Percentiles rank a stretch among this genome's conserved stretches.
phyloP scores from a whole-genome alignment of 2,888 invertebrate genomes.

The Drosophila nr. medialis region DNA sequence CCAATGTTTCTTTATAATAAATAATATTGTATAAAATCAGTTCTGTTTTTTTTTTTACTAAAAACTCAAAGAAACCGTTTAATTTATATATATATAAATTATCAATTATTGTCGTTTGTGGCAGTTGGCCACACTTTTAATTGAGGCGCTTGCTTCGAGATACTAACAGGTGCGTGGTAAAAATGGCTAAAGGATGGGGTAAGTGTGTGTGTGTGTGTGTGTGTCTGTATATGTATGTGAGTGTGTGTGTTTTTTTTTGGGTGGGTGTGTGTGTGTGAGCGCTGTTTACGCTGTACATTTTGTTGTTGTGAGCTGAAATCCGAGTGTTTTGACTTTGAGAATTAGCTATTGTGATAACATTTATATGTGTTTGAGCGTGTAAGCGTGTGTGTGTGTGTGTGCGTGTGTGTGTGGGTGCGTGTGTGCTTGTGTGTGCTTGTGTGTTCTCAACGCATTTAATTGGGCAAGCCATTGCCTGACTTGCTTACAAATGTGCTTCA shows the following conservation, averaged over 20 bases:
- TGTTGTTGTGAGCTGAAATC: constrained; percentile 59
- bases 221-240: background rate
- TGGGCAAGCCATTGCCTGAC: constrained; percentile 77
- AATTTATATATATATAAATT: no score
- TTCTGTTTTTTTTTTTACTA: no score
- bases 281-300: constrained; percentile 43
- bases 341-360: constrained; percentile 76
- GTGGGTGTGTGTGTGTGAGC: background rate
- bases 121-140: constrained; percentile 32
- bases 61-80: no score
- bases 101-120: background rate
- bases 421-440: constrained; percentile 21
- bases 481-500: constrained; percentile 72
- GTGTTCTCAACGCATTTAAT: constrained; percentile 75
- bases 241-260: no score
- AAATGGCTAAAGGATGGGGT: background rate
- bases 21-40: no score
- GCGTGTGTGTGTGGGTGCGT: constrained; percentile 11
- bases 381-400: background rate
- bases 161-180: constrained; percentile 1
- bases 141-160: constrained; percentile 18
- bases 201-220: background rate
- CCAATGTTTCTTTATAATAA: no score
- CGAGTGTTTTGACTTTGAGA: constrained; percentile 75
- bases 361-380: constrained; percentile 23